Evolutionary conservation across 1,140 invertebrate species (phyloP).

Genomic region (Euglossa dilemma): DNA sequence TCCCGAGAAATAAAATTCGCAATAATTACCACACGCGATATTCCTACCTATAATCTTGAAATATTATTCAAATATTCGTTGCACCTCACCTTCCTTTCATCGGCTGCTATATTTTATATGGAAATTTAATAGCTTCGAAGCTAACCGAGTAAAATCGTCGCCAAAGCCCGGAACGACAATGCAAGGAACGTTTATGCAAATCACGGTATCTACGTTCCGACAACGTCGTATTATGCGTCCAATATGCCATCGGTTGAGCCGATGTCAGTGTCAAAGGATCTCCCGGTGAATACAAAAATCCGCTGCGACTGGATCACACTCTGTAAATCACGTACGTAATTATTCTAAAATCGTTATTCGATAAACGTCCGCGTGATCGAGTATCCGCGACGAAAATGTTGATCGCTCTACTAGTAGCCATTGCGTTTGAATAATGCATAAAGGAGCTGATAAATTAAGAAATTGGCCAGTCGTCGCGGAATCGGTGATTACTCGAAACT

Average conservation of each 20-base stretch:
- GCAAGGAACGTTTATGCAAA: too few species aligned
- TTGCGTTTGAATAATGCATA: constrained; percentile 1
- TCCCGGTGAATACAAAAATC: not conserved
- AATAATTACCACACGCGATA: too few species aligned
- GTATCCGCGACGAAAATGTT: constrained; percentile 1
- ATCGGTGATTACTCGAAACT: not conserved
- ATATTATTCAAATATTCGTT: too few species aligned
- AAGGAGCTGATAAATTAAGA: not conserved
- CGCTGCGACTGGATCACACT: too few species aligned
- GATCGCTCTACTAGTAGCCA: not conserved
- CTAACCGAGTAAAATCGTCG: too few species aligned
- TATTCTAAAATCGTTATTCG: not conserved
- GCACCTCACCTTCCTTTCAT: too few species aligned
- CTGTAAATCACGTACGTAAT: not conserved
- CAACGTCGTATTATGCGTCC: not conserved
- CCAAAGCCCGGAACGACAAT: too few species aligned
- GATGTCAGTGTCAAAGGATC: not conserved
- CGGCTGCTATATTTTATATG: too few species aligned
- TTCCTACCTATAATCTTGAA: too few species aligned
- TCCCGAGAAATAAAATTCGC: not conserved
- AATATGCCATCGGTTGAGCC: not conserved
- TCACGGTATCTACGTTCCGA: too few species aligned
- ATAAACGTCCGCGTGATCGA: not conserved
- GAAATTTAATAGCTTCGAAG: too few species aligned
- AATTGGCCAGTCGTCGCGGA: not conserved